These are phyloP conservation scores for Synergus laeviventris DNA, from an alignment of 2,888 invertebrate genomes.

Conservation along the genomic window DNA sequence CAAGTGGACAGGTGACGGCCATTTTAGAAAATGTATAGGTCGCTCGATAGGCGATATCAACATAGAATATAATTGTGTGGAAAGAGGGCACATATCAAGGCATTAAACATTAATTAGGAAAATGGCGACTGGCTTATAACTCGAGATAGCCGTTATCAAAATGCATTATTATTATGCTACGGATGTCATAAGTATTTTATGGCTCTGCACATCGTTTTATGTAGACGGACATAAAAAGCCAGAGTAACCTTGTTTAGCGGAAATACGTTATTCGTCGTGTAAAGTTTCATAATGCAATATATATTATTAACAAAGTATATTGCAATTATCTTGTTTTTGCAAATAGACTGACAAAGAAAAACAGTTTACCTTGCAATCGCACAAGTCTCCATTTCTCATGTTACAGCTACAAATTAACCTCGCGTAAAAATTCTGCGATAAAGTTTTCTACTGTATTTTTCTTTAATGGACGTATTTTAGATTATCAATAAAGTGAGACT, in stretches of 20 bases:
- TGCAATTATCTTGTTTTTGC: slow-evolving; percentile 18
- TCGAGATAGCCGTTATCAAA: slow-evolving; percentile 57
- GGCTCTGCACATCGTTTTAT: slow-evolving; percentile 39
- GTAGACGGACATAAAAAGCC: not conserved
- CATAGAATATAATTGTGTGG: slow-evolving; percentile 38
- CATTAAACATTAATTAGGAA: slow-evolving; percentile 68
- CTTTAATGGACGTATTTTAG: not conserved
- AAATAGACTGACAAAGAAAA: slow-evolving; percentile 11
- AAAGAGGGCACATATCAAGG: slow-evolving; percentile 37
- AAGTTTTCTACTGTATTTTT: not conserved
- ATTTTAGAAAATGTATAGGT: slow-evolving; percentile 45
- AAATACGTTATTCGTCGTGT: slow-evolving; percentile 24
- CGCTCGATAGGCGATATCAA: slow-evolving; percentile 59
- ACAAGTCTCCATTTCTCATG: not conserved
- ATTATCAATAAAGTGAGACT: not conserved
- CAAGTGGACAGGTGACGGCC: slow-evolving; percentile 17
- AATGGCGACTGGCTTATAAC: slow-evolving; percentile 56
- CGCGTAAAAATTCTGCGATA: not conserved
- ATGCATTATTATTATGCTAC: slow-evolving; percentile 63
- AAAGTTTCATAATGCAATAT: slow-evolving; percentile 29
- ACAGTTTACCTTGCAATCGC: slow-evolving; percentile 18
- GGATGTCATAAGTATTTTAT: slow-evolving; percentile 65
- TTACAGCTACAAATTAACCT: slow-evolving; percentile 14
- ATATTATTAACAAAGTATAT: slow-evolving; percentile 30
- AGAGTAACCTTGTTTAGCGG: slow-evolving; percentile 22